Percentiles rank a stretch among this genome's conserved stretches.
Evolutionary conservation across 2,113 vertebrate species (phyloP).

Genomic region (Oncorhynchus tshawytscha): DNA sequence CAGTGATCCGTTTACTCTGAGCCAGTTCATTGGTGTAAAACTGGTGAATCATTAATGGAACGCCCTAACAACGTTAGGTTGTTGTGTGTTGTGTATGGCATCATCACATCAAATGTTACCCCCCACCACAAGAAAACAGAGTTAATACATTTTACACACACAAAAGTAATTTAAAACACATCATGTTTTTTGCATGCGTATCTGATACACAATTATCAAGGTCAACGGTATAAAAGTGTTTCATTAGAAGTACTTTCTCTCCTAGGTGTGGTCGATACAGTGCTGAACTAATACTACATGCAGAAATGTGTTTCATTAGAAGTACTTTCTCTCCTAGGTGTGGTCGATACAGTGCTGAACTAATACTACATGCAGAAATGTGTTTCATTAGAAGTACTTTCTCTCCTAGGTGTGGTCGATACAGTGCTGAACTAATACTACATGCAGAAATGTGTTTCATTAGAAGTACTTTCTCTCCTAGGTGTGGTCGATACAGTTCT

Average conservation of each 20-base stretch:
- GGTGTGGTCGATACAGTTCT: not conserved
- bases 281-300: not conserved
- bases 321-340: constrained; percentile 18
- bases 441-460: not conserved
- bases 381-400: constrained; percentile 21
- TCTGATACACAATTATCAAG: constrained; percentile 35
- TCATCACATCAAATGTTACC: constrained; percentile 54
- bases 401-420: constrained; percentile 1
- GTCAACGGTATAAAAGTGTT: constrained; percentile 26
- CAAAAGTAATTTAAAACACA: constrained; percentile 51
- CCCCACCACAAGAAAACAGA: constrained; percentile 50
- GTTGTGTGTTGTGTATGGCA: constrained; percentile 11
- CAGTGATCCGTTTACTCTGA: constrained; percentile 85
- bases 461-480: constrained; percentile 24
- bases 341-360: not conserved
- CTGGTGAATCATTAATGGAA: constrained; percentile 91
- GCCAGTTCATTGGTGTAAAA: constrained; percentile 85
- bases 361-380: not conserved
- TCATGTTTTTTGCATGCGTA: constrained; percentile 18
- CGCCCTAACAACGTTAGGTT: constrained; percentile 48
- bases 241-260: constrained; percentile 22
- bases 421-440: not conserved
- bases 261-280: not conserved
- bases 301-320: not conserved
- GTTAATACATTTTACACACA: constrained; percentile 46